A percentile compares a stretch with the other conserved stretches of the same genome.
Conservation (phyloP, 2,888 invertebrate genomes). For the Dichetophora obliterata region DNA sequence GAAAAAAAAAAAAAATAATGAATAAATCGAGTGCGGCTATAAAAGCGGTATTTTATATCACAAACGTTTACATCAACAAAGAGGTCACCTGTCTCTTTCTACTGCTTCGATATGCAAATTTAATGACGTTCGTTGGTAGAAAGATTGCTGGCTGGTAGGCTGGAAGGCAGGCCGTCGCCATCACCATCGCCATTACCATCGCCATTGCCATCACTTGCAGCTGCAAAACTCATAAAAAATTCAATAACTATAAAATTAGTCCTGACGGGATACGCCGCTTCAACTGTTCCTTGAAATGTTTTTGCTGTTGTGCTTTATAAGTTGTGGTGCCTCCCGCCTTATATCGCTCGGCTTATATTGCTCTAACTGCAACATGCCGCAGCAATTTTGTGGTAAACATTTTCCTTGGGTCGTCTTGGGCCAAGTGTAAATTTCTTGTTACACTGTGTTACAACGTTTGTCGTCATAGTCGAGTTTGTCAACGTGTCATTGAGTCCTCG, state of each 20-base stretch:
- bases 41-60: neutral
- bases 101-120: neutral
- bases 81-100: neutral
- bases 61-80: neutral
- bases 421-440: constrained; percentile 32
- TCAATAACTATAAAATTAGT: constrained; percentile 36
- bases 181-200: too few species aligned
- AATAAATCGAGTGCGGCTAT: neutral
- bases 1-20: neutral
- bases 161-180: neutral
- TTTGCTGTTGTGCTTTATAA: neutral
- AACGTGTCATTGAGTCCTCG: too few species aligned
- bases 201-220: constrained; percentile 8
- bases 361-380: constrained; percentile 25
- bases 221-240: constrained; percentile 32
- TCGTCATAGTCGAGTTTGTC: neutral
- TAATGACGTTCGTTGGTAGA: neutral
- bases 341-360: neutral
- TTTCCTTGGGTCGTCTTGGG: constrained; percentile 7
- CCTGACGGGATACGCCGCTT: constrained; percentile 13
- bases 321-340: neutral
- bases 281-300: neutral
- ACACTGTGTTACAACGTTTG: constrained; percentile 18
- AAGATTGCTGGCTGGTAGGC: neutral
- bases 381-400: constrained; percentile 32